phyloP scores from a whole-genome alignment of 2,113 vertebrate species.

The Bombycilla garrulus region DNA sequence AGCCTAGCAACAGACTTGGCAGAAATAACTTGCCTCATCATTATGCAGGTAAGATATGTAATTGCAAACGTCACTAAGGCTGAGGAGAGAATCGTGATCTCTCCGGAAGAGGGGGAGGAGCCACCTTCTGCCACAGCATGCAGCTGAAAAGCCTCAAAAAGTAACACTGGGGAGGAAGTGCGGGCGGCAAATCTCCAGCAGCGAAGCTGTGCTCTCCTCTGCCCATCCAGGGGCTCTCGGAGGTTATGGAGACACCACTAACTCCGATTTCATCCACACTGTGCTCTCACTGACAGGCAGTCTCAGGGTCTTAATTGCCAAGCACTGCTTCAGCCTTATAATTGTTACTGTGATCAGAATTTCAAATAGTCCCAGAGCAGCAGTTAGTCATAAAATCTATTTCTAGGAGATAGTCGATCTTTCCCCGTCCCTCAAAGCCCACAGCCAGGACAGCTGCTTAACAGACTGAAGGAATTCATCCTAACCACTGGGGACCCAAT shows the following conservation, averaged over 20 bases:
- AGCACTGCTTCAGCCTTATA: slow-evolving; percentile 11
- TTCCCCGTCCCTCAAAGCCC: slow-evolving; percentile 2
- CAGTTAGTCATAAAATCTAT: slow-evolving; percentile 59
- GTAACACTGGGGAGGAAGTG: neutral
- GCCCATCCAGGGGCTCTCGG: neutral
- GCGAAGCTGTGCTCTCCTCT: neutral
- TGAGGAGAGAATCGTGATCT: slow-evolving; percentile 11
- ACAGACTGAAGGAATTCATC: slow-evolving; percentile 47
- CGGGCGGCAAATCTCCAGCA: neutral
- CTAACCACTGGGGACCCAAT: slow-evolving; percentile 31
- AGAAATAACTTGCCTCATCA: slow-evolving; percentile 41
- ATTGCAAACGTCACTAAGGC: slow-evolving; percentile 7
- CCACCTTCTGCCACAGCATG: neutral
- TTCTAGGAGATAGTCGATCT: slow-evolving; percentile 29
- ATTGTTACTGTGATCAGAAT: slow-evolving; percentile 54
- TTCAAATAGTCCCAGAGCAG: slow-evolving; percentile 51
- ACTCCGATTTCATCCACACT: neutral
- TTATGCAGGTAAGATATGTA: slow-evolving; percentile 10
- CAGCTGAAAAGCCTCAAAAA: neutral
- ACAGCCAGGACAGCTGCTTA: slow-evolving; percentile 21
- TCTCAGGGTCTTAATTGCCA: neutral
- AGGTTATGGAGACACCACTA: neutral
- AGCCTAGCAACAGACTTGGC: slow-evolving; percentile 34
- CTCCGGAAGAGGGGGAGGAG: slow-evolving; percentile 33
- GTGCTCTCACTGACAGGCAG: neutral